Evolutionary conservation across 2,797 vertebrate species (phyloP).

Genomic region (Ptychadena robeensis): DNA sequence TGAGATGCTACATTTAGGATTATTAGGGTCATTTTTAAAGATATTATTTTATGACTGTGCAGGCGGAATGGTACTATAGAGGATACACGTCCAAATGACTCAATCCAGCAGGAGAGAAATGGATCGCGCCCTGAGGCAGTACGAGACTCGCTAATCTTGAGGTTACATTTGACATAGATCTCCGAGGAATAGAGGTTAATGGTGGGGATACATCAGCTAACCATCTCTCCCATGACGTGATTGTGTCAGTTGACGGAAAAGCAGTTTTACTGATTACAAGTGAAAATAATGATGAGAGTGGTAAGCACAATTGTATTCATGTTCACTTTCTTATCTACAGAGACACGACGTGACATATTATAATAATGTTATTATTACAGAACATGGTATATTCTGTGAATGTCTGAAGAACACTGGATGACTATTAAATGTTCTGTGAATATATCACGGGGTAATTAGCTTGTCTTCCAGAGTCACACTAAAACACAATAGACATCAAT

Average conservation of each 20-base stretch:
- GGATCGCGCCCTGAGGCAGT: slow-evolving; percentile 15
- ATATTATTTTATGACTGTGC: slow-evolving; percentile 17
- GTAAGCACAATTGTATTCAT: background rate
- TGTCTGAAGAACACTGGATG: background rate
- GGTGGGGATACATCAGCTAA: slow-evolving; percentile 20
- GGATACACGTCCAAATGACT: slow-evolving; percentile 39
- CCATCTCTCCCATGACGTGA: slow-evolving; percentile 18
- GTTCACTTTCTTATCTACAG: background rate
- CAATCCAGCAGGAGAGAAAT: background rate
- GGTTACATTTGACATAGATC: slow-evolving; percentile 30
- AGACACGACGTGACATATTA: background rate
- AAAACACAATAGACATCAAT: background rate
- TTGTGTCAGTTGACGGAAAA: slow-evolving; percentile 17
- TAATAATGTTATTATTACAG: background rate
- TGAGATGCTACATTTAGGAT: slow-evolving; percentile 8
- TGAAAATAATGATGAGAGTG: background rate
- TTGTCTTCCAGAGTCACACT: background rate
- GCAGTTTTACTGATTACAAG: background rate
- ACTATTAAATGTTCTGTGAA: background rate
- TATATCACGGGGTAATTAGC: background rate
- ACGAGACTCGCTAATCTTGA: slow-evolving; percentile 34
- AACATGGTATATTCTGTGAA: background rate
- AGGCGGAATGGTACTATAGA: slow-evolving; percentile 11
- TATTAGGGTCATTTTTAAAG: slow-evolving; percentile 22
- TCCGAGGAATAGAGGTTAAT: slow-evolving; percentile 29